Evolutionary conservation across 2,797 vertebrate species (phyloP), one percentile per base, ranked within the genome.

Genomic region (Rhadinocentrus ornatus): DNA sequence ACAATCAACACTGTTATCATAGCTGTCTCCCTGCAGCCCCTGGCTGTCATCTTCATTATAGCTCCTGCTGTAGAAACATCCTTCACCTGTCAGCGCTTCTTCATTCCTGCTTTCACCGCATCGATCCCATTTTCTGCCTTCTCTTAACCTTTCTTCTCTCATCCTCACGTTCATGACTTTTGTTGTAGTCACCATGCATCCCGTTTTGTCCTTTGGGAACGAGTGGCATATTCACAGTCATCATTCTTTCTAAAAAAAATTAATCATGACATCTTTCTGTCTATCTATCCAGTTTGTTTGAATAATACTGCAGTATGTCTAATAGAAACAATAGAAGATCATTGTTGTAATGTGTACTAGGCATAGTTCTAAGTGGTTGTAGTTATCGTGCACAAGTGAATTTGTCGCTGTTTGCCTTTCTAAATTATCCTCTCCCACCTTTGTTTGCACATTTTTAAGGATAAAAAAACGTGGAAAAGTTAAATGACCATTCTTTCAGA

Each of bases 271-370:
- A 76, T 74, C 67, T 73, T 59, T 54, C 78, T 65, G 62, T 86
- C 61, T 71, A 55, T 78, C 81, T 66, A 77, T 87, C 81, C 74
- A 71, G 70, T 87, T 86, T 79, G 72, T 89, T 87, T 82, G 78
- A 84, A 86, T 71, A 84, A 83, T 81, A 83, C 69, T 70, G 69
- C 85, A 87, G 90, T 79, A 71, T 75, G 82, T 90, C 83, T 82
- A 83, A 67, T 88, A 86, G 84, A 75, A 86, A 88, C 85, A 83
- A 86, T 87, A 91, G 86, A 81, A 74, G 72, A 85, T 85, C 82
- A 87, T 90, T 80, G 87, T 90, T 74, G 89, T 91, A 86, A 84
- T 89, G 87, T 92, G 87, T 77, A 84, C 82, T 92, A 92, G 73
- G 75, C 88, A 84, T 93, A 89, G 90, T 84, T 89, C 62, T 85